A percentile compares a stretch with the other conserved stretches of the same genome.
Evolutionary conservation across 1,140 invertebrate species (phyloP).

Genomic region (Brachionus sp.): DNA sequence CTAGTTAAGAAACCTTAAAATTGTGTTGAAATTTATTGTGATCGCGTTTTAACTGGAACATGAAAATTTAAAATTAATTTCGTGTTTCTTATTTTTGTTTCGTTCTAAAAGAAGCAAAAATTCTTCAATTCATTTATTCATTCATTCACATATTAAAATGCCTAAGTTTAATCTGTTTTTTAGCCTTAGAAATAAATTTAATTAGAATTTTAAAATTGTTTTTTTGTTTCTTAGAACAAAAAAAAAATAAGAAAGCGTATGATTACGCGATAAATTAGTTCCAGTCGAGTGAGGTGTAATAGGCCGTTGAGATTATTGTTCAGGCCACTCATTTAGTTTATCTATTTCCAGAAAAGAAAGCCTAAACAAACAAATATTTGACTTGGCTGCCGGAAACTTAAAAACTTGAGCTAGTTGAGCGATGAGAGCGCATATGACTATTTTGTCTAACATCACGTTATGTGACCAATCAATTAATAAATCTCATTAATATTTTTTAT

Average conservation of each 20-base stretch:
- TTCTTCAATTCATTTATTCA: background rate
- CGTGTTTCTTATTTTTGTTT: background rate
- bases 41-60: background rate
- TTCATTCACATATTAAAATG: background rate
- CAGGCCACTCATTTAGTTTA: background rate
- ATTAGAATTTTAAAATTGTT: slow-evolving; percentile 25
- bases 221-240: background rate
- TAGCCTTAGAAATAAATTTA: slow-evolving; percentile 34
- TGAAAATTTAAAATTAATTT: slow-evolving; percentile 7
- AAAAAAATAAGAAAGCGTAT: background rate
- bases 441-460: slow-evolving; percentile 27
- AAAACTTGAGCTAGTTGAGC: background rate
- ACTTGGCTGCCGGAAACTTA: background rate
- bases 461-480: slow-evolving; percentile 36
- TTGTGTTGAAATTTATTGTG: slow-evolving; percentile 8
- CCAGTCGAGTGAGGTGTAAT: background rate
- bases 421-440: background rate
- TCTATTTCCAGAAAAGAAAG: background rate
- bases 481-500: slow-evolving; percentile 30
- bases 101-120: background rate
- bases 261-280: background rate
- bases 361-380: slow-evolving; percentile 11
- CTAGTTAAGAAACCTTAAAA: background rate
- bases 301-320: background rate
- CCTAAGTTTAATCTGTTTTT: background rate